Evolutionary conservation across 2,797 vertebrate genomes (phyloP).

Genomic region (Acridotheres tristis): DNA sequence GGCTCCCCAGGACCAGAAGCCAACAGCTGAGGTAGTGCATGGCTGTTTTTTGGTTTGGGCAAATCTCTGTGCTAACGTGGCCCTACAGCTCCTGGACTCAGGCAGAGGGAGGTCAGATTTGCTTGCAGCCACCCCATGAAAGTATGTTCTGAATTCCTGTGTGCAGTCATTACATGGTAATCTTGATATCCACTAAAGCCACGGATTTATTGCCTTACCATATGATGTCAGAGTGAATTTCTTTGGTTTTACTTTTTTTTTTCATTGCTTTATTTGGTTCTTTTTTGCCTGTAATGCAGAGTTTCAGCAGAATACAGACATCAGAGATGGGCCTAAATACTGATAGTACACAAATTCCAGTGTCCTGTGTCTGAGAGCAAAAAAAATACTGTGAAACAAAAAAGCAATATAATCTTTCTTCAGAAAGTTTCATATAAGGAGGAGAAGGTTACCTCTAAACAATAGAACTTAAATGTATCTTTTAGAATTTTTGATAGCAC

Average conservation of each 20-base stretch:
- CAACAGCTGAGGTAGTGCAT: fast-evolving
- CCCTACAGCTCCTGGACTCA: background rate
- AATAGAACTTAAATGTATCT: background rate
- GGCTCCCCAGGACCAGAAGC: background rate
- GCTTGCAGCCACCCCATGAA: background rate
- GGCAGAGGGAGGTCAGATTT: background rate
- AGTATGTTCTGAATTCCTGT: background rate
- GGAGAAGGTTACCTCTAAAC: background rate
- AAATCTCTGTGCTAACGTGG: background rate
- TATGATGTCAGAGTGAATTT: background rate
- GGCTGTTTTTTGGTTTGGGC: background rate
- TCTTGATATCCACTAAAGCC: background rate
- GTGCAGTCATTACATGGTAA: background rate
- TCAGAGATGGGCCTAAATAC: background rate
- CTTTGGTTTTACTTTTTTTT: background rate
- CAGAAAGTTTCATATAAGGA: background rate
- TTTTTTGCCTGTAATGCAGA: background rate
- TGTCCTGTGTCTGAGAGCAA: background rate
- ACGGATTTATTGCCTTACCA: background rate
- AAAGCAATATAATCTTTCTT: background rate
- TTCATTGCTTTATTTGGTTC: background rate
- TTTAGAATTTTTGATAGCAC: background rate
- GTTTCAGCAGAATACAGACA: background rate
- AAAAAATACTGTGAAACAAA: background rate
- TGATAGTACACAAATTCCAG: background rate